Conservation (phyloP, 2,888 invertebrate species). For the Athetis lepigone region DNA sequence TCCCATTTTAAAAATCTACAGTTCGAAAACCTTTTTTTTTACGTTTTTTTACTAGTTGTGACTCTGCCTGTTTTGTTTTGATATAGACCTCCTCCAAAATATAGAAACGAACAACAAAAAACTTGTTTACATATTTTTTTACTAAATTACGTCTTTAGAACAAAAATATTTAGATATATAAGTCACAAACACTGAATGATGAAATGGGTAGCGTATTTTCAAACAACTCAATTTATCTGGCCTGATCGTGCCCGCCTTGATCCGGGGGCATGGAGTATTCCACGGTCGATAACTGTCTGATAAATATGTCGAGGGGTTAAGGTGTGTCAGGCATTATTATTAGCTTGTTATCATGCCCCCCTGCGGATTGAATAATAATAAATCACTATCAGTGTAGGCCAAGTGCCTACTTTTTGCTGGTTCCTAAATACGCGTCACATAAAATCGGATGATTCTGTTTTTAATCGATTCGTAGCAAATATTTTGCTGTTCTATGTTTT, state of each 20-base stretch:
- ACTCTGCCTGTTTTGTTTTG: background rate
- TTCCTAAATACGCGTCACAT: slow-evolving; percentile 27
- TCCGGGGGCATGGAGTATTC: slow-evolving; percentile 52
- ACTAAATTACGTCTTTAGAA: slow-evolving; percentile 1
- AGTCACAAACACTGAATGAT: slow-evolving; percentile 35
- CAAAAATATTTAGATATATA: slow-evolving; percentile 23
- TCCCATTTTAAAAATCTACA: background rate
- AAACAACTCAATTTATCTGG: slow-evolving; percentile 22
- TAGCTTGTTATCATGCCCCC: slow-evolving; percentile 60
- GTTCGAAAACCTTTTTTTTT: no score
- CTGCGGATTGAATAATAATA: slow-evolving; percentile 57
- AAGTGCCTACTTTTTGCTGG: slow-evolving; percentile 26
- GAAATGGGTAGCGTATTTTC: slow-evolving; percentile 43
- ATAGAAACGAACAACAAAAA: background rate
- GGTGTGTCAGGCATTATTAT: slow-evolving; percentile 58
- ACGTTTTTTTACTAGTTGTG: no score
- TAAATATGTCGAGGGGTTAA: slow-evolving; percentile 54
- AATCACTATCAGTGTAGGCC: slow-evolving; percentile 50
- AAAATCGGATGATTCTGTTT: slow-evolving; percentile 12
- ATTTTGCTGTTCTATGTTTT: no score
- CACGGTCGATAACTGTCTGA: slow-evolving; percentile 48
- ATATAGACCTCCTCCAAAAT: background rate
- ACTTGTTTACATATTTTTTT: slow-evolving; percentile 20
- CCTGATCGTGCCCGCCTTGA: slow-evolving; percentile 33
- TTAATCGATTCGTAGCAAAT: no score